Base-by-base conservation (phyloP, 2,888 invertebrate species). In the Xanthorhoe designata region DNA sequence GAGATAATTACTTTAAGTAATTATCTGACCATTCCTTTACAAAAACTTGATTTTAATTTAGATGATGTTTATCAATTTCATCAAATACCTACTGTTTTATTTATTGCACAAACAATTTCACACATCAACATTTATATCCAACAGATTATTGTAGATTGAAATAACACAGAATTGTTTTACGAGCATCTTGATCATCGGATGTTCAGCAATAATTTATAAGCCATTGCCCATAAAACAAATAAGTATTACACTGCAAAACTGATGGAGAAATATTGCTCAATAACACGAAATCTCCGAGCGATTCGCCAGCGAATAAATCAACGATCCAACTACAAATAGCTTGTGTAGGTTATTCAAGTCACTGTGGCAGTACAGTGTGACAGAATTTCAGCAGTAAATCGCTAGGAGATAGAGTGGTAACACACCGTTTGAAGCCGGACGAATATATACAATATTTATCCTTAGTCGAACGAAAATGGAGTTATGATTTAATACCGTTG, bases 311-410 rank as follows among this genome's bases (percentile, higher is more conserved):
- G 79, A 79, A 85, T 85, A 86, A 86, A 85, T 86, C 85, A 82
- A 71, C 66, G 45, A 64, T 64, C 68, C 51, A 78, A 81, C 68
- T 66, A 65, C 63, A 67, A 72, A 68, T 68, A 68, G 68, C 68
- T 64, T 64, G 64, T 68, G 68, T 68, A 68, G 68, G 68, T 68
- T 68, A 68, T 68, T 68, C 66, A 62, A 69, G 66, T 63, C 63
- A 61, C 66, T 70, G 69, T 57, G 64, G 66, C 64, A 64, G 68
- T 70, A 61, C 59, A 65, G 76, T 83, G 83, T 85, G 85, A 84
- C 85, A 87, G 83, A 79, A 82, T 86, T 85, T 82, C 79, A 83
- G 85, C 79, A 85, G 85, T 88, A 87, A 88, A 88, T 88, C 84
- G 63, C 61, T 58, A 58, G 58, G 50, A 61, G 38, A 18, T 52